Conservation (phyloP, 1,140 invertebrate species). For the Camponotus pennsylvanicus region DNA sequence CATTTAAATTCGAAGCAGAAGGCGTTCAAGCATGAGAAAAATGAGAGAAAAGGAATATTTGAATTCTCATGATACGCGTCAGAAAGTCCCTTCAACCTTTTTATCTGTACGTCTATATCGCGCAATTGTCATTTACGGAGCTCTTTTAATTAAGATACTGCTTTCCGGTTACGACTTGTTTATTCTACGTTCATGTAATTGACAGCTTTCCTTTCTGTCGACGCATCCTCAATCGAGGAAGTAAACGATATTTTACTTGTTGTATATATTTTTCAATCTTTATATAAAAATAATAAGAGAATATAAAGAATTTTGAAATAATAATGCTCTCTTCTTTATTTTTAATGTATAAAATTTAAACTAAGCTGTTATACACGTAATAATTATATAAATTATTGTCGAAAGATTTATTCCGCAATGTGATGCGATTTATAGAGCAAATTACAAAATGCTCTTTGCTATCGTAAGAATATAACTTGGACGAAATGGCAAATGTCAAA, state of each 20-base stretch:
- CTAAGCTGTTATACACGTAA: background rate
- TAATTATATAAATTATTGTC: background rate
- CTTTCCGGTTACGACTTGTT: constrained; percentile 57
- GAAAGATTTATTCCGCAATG: background rate
- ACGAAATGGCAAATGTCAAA: background rate
- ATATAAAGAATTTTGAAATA: constrained; percentile 5
- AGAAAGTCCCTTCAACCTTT: background rate
- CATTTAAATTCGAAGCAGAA: background rate
- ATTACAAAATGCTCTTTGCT: background rate
- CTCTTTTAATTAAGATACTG: constrained; percentile 55
- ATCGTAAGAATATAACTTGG: background rate
- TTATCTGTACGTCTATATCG: constrained; percentile 66
- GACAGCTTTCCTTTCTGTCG: background rate
- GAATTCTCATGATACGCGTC: background rate
- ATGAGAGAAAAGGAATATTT: background rate
- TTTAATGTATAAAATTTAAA: background rate
- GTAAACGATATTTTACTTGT: background rate
- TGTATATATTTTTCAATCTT: background rate
- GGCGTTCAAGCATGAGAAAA: background rate
- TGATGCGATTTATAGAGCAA: background rate
- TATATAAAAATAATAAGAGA: background rate
- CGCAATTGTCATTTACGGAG: constrained; percentile 54
- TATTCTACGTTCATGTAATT: constrained; percentile 21
- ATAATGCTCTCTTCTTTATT: background rate
- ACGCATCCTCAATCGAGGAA: background rate